Conservation (phyloP, 2,797 vertebrate genomes). For the Ptychadena robeensis region DNA sequence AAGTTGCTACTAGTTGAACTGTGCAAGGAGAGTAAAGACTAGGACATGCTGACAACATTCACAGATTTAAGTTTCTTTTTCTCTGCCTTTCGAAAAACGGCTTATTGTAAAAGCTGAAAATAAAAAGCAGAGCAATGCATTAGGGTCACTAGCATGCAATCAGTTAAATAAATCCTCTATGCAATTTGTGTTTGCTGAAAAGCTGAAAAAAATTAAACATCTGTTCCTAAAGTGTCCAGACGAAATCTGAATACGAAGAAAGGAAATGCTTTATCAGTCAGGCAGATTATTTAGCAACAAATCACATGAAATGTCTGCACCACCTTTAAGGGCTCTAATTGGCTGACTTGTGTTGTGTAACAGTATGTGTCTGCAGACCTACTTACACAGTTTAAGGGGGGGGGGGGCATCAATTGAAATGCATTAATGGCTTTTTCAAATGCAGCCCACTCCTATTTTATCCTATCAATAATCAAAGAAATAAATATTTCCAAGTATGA, state of each 20-base stretch:
- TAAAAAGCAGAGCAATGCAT: conserved; percentile 2
- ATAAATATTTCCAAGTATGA: background rate
- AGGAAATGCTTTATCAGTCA: conserved; percentile 36
- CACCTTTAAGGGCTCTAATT: conserved; percentile 17
- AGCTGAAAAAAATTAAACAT: conserved; percentile 48
- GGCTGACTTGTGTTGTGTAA: background rate
- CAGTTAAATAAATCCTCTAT: conserved; percentile 42
- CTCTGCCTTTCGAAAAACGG: background rate
- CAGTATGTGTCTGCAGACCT: background rate
- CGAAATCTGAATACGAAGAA: conserved; percentile 37
- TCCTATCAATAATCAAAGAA: background rate
- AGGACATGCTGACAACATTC: too few relatives aligned
- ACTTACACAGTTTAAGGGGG: background rate
- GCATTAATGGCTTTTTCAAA: background rate
- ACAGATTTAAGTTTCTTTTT: background rate
- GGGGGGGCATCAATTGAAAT: background rate
- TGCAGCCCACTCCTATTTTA: background rate
- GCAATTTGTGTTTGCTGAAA: conserved; percentile 44
- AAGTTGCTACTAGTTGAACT: too few relatives aligned
- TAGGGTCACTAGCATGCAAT: conserved; percentile 39
- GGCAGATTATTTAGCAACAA: conserved; percentile 32
- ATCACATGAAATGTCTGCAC: conserved; percentile 7
- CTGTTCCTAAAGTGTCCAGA: conserved; percentile 33
- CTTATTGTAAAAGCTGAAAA: background rate
- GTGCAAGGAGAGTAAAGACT: too few relatives aligned